phyloP scores from a whole-genome alignment of 2,113 vertebrate genomes.

The Oreochromis tanganicae region DNA sequence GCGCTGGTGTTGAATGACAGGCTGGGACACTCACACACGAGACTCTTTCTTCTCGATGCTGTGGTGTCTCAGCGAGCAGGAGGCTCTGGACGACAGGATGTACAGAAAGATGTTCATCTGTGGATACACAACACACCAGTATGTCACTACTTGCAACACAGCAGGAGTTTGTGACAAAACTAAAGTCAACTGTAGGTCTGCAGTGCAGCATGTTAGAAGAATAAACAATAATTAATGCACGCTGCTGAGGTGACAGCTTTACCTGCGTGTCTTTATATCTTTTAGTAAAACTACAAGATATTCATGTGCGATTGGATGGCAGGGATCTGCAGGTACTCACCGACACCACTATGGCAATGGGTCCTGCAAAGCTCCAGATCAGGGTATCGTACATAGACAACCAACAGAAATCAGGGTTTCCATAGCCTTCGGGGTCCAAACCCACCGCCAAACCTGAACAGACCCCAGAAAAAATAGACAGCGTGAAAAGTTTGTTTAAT shows the following conservation, averaged over 20 bases:
- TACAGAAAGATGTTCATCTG: slow-evolving; percentile 89
- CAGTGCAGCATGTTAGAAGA: background rate
- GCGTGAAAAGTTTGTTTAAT: background rate
- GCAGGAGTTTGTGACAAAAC: background rate
- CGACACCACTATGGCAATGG: slow-evolving; percentile 79
- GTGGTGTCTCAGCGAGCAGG: slow-evolving; percentile 74
- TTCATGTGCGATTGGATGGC: background rate
- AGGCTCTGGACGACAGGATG: slow-evolving; percentile 80
- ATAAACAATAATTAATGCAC: background rate
- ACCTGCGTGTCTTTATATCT: background rate
- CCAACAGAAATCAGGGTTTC: slow-evolving; percentile 95
- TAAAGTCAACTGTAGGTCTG: background rate
- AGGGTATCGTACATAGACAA: slow-evolving; percentile 88
- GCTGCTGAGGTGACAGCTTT: background rate
- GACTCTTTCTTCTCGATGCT: slow-evolving; percentile 85
- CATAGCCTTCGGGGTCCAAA: slow-evolving; percentile 90
- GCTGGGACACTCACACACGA: slow-evolving; percentile 76
- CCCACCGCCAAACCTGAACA: slow-evolving; percentile 85
- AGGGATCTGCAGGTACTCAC: slow-evolving; percentile 64
- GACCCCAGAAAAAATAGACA: background rate
- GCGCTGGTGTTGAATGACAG: background rate
- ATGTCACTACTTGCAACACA: background rate
- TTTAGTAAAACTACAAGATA: background rate
- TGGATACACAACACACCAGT: background rate
- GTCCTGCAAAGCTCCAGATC: slow-evolving; percentile 92